Evolutionary conservation across 1,140 invertebrate genomes (phyloP).

Genomic region (Globodera rostochiensis): DNA sequence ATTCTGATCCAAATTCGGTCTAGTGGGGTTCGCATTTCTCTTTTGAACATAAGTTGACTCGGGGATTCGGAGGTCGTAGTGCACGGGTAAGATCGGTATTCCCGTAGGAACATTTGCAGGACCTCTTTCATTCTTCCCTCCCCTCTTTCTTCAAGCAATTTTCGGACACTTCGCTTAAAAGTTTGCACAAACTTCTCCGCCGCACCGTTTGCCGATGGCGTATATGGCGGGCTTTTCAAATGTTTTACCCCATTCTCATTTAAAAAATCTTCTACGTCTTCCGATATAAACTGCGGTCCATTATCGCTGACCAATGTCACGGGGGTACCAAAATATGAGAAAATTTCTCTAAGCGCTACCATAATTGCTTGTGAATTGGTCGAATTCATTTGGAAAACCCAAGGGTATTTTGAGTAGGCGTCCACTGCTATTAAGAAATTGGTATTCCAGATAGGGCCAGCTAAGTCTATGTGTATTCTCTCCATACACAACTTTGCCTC

Average conservation of each 20-base stretch:
- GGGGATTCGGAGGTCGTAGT: background rate
- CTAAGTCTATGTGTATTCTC: conserved; percentile 69
- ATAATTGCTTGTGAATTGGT: conserved; percentile 6
- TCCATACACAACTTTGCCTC: conserved; percentile 66
- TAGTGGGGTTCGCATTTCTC: background rate
- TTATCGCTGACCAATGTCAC: conserved; percentile 21
- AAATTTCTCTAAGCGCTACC: background rate
- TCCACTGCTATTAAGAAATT: conserved; percentile 67
- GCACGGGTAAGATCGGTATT: background rate
- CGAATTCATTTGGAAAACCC: conserved; percentile 49
- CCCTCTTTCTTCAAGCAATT: conserved; percentile 1
- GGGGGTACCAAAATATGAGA: conserved; percentile 20
- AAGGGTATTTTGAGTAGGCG: conserved; percentile 66
- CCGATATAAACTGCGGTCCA: conserved; percentile 23
- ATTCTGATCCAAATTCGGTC: background rate
- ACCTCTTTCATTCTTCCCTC: background rate
- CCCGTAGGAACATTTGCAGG: background rate
- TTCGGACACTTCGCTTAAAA: conserved; percentile 10
- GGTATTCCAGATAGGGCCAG: conserved; percentile 65
- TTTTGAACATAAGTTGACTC: background rate
- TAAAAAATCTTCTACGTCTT: conserved; percentile 16
- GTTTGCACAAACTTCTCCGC: conserved; percentile 24
- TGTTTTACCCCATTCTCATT: conserved; percentile 18
- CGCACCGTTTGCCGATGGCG: conserved; percentile 10
- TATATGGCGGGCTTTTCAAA: conserved; percentile 13